Conservation (phyloP, 2,888 invertebrate species). For the Spilarctia lutea region DNA sequence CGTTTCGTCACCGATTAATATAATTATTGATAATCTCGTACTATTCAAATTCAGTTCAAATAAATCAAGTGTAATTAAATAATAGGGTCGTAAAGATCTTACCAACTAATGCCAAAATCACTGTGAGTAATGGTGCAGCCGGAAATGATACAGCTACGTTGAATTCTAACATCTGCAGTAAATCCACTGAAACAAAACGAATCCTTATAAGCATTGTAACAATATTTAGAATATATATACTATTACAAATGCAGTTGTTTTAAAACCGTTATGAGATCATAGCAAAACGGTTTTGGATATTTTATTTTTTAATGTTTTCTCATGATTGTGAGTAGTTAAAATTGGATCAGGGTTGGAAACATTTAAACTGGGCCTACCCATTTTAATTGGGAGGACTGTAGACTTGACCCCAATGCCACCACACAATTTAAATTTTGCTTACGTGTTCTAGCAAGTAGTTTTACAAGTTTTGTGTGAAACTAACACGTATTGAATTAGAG, state of each 20-base stretch:
- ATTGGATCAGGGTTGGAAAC: background rate
- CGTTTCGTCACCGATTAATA: too few species aligned
- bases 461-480: too few species aligned
- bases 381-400: too few species aligned
- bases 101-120: conserved; percentile 99
- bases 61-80: background rate
- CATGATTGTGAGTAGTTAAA: background rate
- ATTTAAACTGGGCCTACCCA: too few species aligned
- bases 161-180: conserved; percentile 99
- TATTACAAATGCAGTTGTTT: background rate
- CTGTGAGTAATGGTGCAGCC: conserved; percentile 98
- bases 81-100: conserved; percentile 78
- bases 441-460: too few species aligned
- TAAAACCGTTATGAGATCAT: background rate
- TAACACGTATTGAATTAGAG: too few species aligned
- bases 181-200: conserved; percentile 92
- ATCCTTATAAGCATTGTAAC: conserved; percentile 7
- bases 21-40: too few species aligned
- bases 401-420: too few species aligned
- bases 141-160: conserved; percentile 98
- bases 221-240: too few species aligned
- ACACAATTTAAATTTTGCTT: too few species aligned
- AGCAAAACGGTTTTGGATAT: too few species aligned
- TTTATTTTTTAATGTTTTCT: background rate
- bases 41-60: too few species aligned